Percentiles rank a stretch among this genome's conserved stretches.
phyloP scores from a whole-genome alignment of 2,888 invertebrate genomes.

The Aethes cnicana region DNA sequence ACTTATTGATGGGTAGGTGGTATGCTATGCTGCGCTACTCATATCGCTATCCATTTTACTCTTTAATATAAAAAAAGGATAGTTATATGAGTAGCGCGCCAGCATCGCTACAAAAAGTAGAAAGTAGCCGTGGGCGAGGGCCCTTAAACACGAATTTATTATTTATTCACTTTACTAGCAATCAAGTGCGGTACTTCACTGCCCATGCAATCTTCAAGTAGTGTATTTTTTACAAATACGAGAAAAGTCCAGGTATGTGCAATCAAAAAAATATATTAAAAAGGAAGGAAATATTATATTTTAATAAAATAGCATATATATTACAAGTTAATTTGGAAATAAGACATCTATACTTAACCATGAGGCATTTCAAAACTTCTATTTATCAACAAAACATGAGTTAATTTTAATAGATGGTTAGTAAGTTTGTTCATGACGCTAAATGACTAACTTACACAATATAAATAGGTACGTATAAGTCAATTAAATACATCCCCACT shows the following conservation, averaged over 20 bases:
- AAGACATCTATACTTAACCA: slow-evolving; percentile 9
- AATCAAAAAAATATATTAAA: slow-evolving; percentile 20
- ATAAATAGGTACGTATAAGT: slow-evolving; percentile 26
- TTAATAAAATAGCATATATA: slow-evolving; percentile 17
- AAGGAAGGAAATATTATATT: slow-evolving; percentile 9
- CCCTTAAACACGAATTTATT: not conserved
- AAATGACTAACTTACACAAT: slow-evolving; percentile 20
- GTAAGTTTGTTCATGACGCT: slow-evolving; percentile 26
- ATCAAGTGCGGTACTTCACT: not conserved
- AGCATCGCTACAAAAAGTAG: too few relatives aligned
- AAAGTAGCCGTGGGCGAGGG: too few relatives aligned
- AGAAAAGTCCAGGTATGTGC: too few relatives aligned
- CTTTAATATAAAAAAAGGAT: too few relatives aligned
- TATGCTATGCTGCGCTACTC: too few relatives aligned
- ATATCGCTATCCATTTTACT: too few relatives aligned
- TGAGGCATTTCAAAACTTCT: slow-evolving; percentile 20
- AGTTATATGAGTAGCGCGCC: too few relatives aligned
- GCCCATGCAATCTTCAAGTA: too few relatives aligned
- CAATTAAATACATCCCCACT: slow-evolving; percentile 26
- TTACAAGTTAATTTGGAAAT: slow-evolving; percentile 14
- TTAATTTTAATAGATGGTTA: slow-evolving; percentile 22
- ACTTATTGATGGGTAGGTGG: too few relatives aligned
- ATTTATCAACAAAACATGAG: slow-evolving; percentile 16
- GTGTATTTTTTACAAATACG: too few relatives aligned
- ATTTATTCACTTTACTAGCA: slow-evolving; percentile 5